Evolutionary conservation across 2,113 vertebrate genomes (phyloP).

Genomic region (Podiceps cristatus): DNA sequence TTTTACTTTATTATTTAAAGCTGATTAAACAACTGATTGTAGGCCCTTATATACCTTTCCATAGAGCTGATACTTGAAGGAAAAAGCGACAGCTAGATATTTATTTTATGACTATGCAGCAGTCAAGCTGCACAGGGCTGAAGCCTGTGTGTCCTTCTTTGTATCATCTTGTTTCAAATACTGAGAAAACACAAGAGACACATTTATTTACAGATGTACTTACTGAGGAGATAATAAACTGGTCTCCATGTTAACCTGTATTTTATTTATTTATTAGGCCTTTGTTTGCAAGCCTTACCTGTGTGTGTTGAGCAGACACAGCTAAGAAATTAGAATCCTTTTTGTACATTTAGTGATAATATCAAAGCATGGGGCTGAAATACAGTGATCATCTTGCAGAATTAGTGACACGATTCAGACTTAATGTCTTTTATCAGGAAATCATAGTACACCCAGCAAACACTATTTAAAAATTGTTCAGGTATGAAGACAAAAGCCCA

Average conservation of each 20-base stretch:
- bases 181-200: background rate
- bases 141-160: slow-evolving; percentile 10
- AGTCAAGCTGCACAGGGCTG: background rate
- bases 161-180: background rate
- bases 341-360: background rate
- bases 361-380: background rate
- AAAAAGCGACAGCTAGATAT: background rate
- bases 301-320: background rate
- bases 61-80: background rate
- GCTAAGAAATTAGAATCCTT: background rate
- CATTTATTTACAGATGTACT: slow-evolving; percentile 39
- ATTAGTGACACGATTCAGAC: background rate
- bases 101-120: background rate
- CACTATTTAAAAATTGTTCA: background rate
- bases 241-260: slow-evolving; percentile 23
- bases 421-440: background rate
- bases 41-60: slow-evolving; percentile 9
- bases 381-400: background rate
- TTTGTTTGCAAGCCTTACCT: background rate
- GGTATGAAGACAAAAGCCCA: background rate
- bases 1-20: slow-evolving; percentile 51
- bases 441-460: background rate
- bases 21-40: slow-evolving; percentile 60
- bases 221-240: slow-evolving; percentile 18
- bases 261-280: slow-evolving; percentile 24